Conservation (phyloP, 2,797 vertebrate species). For the Peromyscus melanophrys region DNA sequence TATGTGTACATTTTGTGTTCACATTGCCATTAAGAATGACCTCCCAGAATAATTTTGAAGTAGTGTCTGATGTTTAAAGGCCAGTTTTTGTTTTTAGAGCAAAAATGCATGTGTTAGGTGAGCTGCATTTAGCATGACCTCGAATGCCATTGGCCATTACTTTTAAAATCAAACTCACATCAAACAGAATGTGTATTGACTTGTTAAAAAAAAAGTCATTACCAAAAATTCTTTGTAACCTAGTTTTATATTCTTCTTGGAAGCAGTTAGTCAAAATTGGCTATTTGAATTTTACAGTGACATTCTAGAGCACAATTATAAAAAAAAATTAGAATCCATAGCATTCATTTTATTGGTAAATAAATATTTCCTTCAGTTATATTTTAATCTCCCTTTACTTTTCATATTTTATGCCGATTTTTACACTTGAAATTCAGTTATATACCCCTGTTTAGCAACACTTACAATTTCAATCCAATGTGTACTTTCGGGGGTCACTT, state of each 20-base stretch:
- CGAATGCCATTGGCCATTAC: background rate
- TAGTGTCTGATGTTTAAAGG: background rate
- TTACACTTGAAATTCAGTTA: background rate
- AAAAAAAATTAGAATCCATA: background rate
- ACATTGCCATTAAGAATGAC: background rate
- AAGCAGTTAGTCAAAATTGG: background rate
- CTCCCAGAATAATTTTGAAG: background rate
- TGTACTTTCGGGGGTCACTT: background rate
- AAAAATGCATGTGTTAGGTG: background rate
- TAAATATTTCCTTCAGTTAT: background rate
- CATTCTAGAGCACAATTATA: background rate
- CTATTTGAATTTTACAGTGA: background rate
- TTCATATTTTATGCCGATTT: background rate
- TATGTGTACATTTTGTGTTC: background rate
- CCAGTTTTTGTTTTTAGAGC: background rate
- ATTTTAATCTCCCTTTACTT: background rate
- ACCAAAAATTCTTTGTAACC: background rate
- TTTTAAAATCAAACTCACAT: constrained; percentile 37
- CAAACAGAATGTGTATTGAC: background rate
- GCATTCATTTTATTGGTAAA: constrained; percentile 1
- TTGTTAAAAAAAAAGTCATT: constrained; percentile 15
- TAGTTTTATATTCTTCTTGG: background rate
- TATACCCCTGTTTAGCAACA: background rate
- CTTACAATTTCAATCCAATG: background rate
- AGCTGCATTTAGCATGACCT: background rate